Evolutionary conservation across 2,797 vertebrate genomes (phyloP), one percentile per base, ranked within the genome.

Genomic region (Coreius guichenoti): DNA sequence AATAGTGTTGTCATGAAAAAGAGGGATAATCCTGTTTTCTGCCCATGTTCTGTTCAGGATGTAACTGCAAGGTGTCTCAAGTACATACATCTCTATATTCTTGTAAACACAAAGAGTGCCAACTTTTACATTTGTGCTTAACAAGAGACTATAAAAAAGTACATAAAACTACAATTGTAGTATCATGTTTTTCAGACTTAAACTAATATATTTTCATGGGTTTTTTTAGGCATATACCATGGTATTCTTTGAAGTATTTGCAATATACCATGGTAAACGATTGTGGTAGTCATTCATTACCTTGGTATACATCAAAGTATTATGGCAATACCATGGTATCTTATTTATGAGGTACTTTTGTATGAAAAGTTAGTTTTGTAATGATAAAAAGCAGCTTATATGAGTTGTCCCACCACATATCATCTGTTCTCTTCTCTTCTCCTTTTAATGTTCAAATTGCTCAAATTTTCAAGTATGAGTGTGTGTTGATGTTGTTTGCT

Each of bases 21-120:
- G 29, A 21, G 74, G 72, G n/a, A 74, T 54, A 76, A 80, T 39
- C 79, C 79, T 69, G 49, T 80, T 80, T 80, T 68, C 17, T 33
- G 39, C 43, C 49, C 26, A 31, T 68, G 43, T 68, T 80, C 63
- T 36, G 63, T 39, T 29, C 14, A 58, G 56, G 54, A 39, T 56
- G 3, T 26, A 77, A 45, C 61, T n/a, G 36, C 76, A 78, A 63
- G n/a, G 36, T 61, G 36, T 43, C 75, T 78, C 36, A 61, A 26
- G 16, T 26, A 78, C 16, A 21, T 45, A 78, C 58, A 39, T 78
- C n/a, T 47, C n/a, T 63, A 31, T 79, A 45, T 45, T 45, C 39
- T 29, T 79, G 76, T 29, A 19, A 29, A 39, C 39, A 69, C 19
- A 39, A 4, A 65, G 26, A 8, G 26, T 3, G 14, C 12, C 14